Conservation (phyloP, 2,888 invertebrate genomes). For the Sinopyrophorus schimmeli region DNA sequence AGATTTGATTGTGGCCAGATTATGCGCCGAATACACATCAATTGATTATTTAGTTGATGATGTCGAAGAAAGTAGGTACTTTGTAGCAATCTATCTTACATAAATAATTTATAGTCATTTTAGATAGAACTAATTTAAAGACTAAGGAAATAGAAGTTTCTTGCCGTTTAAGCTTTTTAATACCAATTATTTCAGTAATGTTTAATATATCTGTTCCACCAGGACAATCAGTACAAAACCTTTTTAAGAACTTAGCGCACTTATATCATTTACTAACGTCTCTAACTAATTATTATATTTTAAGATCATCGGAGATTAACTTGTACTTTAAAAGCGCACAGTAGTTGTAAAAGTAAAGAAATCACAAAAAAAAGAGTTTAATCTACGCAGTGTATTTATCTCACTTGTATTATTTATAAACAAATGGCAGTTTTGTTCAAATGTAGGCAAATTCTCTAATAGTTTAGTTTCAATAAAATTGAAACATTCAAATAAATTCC, state of each 20-base stretch:
- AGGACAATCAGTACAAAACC: slow-evolving; percentile 59
- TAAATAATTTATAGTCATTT: slow-evolving; percentile 27
- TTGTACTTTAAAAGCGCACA: slow-evolving; percentile 58
- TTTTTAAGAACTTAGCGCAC: slow-evolving; percentile 61
- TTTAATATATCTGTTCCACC: slow-evolving; percentile 58
- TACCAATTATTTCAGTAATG: slow-evolving; percentile 58
- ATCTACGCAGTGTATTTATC: slow-evolving; percentile 67
- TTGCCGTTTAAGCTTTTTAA: slow-evolving; percentile 61
- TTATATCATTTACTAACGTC: slow-evolving; percentile 60
- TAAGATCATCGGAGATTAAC: slow-evolving; percentile 56
- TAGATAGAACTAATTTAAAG: slow-evolving; percentile 56
- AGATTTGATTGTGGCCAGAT: slow-evolving; percentile 51
- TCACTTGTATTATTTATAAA: slow-evolving; percentile 82
- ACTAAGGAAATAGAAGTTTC: slow-evolving; percentile 62
- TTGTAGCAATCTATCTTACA: too few relatives aligned
- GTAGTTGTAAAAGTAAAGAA: too few relatives aligned
- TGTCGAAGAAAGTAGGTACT: slow-evolving; percentile 42
- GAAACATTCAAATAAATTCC: slow-evolving; percentile 80
- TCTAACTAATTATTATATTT: slow-evolving; percentile 63
- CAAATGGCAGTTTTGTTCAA: slow-evolving; percentile 76
- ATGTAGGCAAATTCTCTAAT: slow-evolving; percentile 72
- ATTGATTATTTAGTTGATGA: slow-evolving; percentile 45
- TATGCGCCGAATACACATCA: slow-evolving; percentile 51
- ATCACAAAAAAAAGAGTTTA: too few relatives aligned
- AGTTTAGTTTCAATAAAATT: slow-evolving; percentile 74